Percentiles rank a stretch among this genome's conserved stretches.
Conservation (phyloP, 2,888 invertebrate genomes). For the Patella ulyssiponensis region DNA sequence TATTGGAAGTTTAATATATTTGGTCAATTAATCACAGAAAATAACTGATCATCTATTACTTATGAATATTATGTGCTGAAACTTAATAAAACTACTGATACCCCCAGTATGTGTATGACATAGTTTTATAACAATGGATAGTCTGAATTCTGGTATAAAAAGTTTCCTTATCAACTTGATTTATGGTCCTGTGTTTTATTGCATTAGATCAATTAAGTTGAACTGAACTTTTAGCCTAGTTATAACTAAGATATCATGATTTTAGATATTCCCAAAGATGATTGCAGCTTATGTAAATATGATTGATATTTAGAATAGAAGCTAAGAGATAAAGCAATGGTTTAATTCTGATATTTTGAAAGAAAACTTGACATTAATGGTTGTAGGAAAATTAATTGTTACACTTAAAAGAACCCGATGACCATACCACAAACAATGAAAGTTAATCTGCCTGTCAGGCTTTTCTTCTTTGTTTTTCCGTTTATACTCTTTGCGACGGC, state of each 20-base stretch:
- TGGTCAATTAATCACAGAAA: no score
- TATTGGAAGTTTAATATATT: no score
- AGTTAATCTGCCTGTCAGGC: neutral
- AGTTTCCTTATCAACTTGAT: constrained; percentile 1
- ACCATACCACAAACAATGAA: constrained; percentile 13
- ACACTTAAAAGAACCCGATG: constrained; percentile 7
- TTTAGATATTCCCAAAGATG: neutral
- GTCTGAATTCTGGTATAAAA: neutral
- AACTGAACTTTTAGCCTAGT: neutral
- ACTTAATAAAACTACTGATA: no score
- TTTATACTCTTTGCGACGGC: neutral
- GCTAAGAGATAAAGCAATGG: constrained; percentile 10
- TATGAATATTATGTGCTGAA: no score
- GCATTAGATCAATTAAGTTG: neutral
- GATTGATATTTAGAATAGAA: neutral
- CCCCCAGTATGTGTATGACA: no score
- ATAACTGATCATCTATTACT: no score
- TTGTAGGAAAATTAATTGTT: constrained; percentile 5
- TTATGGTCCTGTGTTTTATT: constrained; percentile 4
- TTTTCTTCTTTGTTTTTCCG: neutral
- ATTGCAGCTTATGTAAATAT: constrained; percentile 8
- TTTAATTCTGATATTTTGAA: constrained; percentile 5
- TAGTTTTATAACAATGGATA: no score
- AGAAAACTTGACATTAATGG: constrained; percentile 5
- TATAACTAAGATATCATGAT: no score